These are phyloP conservation scores for Platycheirus rosarum DNA, from an alignment of 2,888 invertebrate genomes.

Conservation along the genomic window DNA sequence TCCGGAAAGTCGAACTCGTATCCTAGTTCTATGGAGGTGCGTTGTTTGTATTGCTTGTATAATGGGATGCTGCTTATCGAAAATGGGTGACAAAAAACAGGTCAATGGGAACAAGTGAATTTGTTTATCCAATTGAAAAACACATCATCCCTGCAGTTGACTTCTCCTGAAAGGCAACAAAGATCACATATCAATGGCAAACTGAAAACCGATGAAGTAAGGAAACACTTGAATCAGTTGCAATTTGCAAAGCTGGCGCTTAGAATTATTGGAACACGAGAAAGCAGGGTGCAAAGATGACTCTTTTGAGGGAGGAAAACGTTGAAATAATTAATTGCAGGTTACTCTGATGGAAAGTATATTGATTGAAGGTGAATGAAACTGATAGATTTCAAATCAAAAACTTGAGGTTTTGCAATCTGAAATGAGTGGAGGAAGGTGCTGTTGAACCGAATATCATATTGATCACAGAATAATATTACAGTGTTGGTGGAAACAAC, in stretches of 20 bases:
- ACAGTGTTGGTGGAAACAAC: no score
- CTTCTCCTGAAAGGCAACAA: conserved; percentile 27
- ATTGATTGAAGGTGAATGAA: no score
- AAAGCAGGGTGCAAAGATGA: no score
- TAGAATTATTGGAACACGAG: no score
- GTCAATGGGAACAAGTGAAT: conserved; percentile 44
- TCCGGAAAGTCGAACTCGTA: neutral
- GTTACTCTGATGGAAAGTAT: no score
- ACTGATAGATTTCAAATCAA: no score
- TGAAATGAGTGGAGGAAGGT: no score
- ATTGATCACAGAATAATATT: no score
- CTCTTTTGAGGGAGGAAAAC: no score
- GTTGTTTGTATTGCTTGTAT: neutral
- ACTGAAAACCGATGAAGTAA: conserved; percentile 47
- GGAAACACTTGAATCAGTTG: conserved; percentile 21
- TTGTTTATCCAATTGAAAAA: conserved; percentile 51
- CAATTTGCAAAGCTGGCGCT: neutral
- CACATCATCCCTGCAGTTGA: conserved; percentile 44
- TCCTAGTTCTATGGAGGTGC: neutral
- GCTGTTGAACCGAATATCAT: no score
- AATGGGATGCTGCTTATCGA: conserved; percentile 20
- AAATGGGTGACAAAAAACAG: conserved; percentile 33
- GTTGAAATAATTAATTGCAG: no score
- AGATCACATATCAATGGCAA: conserved; percentile 43
- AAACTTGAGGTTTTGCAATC: no score